A percentile compares a stretch with the other conserved stretches of the same genome.
These are phyloP conservation scores for Akabosia matsudoensis DNA, from an alignment of 1,140 invertebrate species.

Conservation along the genomic window DNA sequence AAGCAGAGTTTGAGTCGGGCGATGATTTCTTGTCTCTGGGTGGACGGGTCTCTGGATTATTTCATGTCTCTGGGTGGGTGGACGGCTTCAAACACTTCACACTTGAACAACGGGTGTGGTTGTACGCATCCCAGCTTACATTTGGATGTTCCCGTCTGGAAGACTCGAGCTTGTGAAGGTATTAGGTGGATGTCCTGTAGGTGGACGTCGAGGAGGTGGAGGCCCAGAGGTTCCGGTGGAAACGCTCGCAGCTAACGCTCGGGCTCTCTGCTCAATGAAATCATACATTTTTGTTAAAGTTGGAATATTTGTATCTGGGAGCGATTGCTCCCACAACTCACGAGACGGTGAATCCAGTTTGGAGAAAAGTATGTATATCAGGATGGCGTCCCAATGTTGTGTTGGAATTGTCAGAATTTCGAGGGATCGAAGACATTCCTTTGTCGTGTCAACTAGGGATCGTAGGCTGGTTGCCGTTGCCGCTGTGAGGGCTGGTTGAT, in stretches of 20 bases:
- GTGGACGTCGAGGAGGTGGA: no score
- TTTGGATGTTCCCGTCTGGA: no score
- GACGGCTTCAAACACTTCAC: no score
- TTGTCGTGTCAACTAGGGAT: not conserved
- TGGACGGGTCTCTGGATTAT: no score
- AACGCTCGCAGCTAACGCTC: not conserved
- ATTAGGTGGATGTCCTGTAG: no score
- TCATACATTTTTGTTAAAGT: not conserved
- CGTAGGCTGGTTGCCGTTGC: not conserved
- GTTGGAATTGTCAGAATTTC: not conserved
- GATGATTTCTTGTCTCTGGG: no score
- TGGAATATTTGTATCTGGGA: not conserved
- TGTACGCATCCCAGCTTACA: no score
- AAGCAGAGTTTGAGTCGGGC: no score
- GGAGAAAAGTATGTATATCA: not conserved
- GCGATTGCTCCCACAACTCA: not conserved
- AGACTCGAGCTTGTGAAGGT: no score
- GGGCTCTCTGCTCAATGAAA: constrained; percentile 14
- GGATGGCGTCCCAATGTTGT: not conserved
- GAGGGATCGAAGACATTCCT: not conserved
- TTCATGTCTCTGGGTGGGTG: no score
- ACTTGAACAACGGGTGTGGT: no score
- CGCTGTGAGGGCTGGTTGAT: constrained; percentile 25
- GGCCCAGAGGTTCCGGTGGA: no score
- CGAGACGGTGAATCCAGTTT: constrained; percentile 11